These are phyloP conservation scores for Ctenoplectra terminalis DNA, from an alignment of 1,140 invertebrate genomes.

Conservation along the genomic window DNA sequence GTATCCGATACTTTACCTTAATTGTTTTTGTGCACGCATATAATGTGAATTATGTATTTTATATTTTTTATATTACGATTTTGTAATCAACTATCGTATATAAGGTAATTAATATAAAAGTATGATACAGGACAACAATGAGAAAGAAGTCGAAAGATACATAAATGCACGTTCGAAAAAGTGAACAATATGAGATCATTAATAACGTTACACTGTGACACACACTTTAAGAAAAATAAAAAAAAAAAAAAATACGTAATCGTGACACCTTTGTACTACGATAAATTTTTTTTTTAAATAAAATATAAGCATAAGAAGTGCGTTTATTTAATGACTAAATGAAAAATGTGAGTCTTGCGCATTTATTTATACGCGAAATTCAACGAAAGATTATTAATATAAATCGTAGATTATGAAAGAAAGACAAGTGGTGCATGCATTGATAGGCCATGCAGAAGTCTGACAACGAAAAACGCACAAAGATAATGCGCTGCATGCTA, in stretches of 20 bases:
- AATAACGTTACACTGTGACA: constrained; percentile 1
- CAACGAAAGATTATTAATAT: constrained; percentile 12
- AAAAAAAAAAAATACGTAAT: background rate
- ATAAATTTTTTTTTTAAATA: background rate
- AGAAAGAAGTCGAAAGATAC: constrained; percentile 37
- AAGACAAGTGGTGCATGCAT: constrained; percentile 56
- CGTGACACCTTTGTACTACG: background rate
- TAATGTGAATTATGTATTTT: background rate
- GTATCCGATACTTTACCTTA: constrained; percentile 23
- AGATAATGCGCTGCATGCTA: constrained; percentile 69
- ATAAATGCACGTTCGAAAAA: constrained; percentile 3
- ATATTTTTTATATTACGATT: background rate
- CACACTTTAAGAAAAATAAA: background rate
- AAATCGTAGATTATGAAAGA: constrained; percentile 40
- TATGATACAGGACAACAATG: background rate
- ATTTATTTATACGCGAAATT: background rate
- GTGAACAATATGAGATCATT: background rate
- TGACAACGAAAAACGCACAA: constrained; percentile 57
- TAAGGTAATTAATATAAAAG: background rate
- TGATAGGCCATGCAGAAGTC: constrained; percentile 50
- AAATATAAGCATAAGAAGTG: constrained; percentile 10
- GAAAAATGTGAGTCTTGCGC: constrained; percentile 4
- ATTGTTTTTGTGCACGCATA: background rate
- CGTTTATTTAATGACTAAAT: background rate
- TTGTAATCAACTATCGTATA: background rate